A percentile compares a stretch with the other conserved stretches of the same genome.
Conservation (phyloP, 2,113 vertebrate species). For the Pluvialis apricaria region DNA sequence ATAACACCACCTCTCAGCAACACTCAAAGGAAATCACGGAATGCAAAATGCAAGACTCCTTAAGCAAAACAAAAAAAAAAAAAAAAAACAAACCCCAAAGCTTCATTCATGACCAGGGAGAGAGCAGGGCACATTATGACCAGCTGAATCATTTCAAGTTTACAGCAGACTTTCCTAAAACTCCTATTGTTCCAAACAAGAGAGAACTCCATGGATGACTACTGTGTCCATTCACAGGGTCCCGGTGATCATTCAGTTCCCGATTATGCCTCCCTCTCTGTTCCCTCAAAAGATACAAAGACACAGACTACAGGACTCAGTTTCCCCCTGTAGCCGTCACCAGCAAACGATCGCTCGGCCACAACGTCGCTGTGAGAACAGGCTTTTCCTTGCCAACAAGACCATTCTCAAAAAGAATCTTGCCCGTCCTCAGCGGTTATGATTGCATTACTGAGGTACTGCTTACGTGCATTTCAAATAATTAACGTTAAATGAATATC, state of each 20-base stretch:
- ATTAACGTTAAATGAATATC: not conserved
- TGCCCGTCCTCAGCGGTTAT: rapidly evolving
- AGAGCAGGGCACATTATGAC: rapidly evolving
- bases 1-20: not conserved
- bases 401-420: not conserved
- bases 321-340: not conserved
- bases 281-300: not conserved
- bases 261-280: rapidly evolving
- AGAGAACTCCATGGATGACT: not conserved
- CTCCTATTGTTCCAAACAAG: not conserved
- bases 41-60: not conserved
- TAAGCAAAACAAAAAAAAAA: not conserved
- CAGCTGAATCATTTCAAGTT: not conserved
- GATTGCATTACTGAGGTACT: not conserved
- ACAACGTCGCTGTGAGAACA: not conserved
- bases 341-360: rapidly evolving
- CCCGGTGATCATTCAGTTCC: not conserved
- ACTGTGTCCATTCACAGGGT: not conserved
- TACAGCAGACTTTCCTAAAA: not conserved
- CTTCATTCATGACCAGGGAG: not conserved
- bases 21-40: rapidly evolving
- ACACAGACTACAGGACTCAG: rapidly evolving
- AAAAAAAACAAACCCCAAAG: not conserved
- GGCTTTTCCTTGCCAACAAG: not conserved
- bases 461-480: not conserved